Evolutionary conservation across 2,797 vertebrate genomes (phyloP).

Genomic region (Pangasius sanitwongsei): DNA sequence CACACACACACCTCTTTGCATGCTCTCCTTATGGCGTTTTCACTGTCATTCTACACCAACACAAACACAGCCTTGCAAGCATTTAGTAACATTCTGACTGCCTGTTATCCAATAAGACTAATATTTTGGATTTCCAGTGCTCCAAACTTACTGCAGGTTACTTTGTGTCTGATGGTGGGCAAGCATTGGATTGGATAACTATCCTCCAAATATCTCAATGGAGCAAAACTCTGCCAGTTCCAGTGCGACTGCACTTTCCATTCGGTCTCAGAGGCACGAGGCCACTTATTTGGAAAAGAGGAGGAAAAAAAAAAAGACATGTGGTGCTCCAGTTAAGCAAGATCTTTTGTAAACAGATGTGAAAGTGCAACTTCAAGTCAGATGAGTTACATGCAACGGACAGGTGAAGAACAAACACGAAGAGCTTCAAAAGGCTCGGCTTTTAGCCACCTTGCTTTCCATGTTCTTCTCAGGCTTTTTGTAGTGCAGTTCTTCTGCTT

Average conservation of each 20-base stretch:
- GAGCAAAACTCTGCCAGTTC: neutral
- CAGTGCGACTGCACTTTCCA: neutral
- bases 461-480: neutral
- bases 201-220: neutral
- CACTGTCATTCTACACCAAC: neutral
- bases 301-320: neutral
- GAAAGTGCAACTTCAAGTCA: neutral
- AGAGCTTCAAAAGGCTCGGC: neutral
- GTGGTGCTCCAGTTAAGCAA: neutral
- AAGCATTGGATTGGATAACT: neutral
- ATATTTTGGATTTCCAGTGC: neutral
- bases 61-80: no score
- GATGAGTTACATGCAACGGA: neutral
- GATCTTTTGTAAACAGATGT: neutral
- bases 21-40: neutral
- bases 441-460: neutral
- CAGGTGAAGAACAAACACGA: conserved; percentile 10
- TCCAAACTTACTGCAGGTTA: neutral
- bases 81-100: neutral
- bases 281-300: neutral
- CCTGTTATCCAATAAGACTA: neutral
- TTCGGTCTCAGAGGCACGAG: neutral
- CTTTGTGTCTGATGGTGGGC: neutral
- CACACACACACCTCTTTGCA: neutral
- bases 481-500: neutral